phyloP scores from a whole-genome alignment of 2,888 invertebrate species.

The Phragmatobia fuliginosa region DNA sequence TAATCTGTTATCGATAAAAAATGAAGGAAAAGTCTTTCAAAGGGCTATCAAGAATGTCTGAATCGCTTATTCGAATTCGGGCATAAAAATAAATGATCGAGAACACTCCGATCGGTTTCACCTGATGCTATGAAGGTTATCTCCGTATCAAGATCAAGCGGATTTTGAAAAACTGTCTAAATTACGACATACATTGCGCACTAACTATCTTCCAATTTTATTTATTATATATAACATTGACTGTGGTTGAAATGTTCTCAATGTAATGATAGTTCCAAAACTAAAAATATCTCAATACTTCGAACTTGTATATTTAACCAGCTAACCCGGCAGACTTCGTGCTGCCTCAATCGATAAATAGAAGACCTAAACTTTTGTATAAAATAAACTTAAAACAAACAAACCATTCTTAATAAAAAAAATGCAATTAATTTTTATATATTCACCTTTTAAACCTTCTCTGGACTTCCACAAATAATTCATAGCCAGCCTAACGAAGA shows the following conservation, averaged over 20 bases:
- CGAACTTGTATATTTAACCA: too few species aligned
- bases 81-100: conserved; percentile 51
- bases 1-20: conserved; percentile 34
- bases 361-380: too few species aligned
- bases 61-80: conserved; percentile 33
- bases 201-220: neutral
- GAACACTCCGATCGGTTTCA: conserved; percentile 41
- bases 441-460: too few species aligned
- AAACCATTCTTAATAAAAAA: too few species aligned
- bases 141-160: conserved; percentile 12
- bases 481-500: too few species aligned
- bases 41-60: conserved; percentile 35
- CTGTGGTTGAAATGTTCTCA: neutral
- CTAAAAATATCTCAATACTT: too few species aligned
- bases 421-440: too few species aligned
- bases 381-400: too few species aligned
- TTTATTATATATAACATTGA: neutral
- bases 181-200: conserved; percentile 24
- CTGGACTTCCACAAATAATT: too few species aligned
- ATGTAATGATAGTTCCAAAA: neutral
- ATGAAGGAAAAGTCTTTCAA: conserved; percentile 31
- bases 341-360: too few species aligned
- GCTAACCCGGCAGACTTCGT: too few species aligned
- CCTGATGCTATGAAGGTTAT: conserved; percentile 31
- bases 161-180: neutral